Conservation (phyloP, 92 coral and sea anemone genomes). For the Actinostola sp. region DNA sequence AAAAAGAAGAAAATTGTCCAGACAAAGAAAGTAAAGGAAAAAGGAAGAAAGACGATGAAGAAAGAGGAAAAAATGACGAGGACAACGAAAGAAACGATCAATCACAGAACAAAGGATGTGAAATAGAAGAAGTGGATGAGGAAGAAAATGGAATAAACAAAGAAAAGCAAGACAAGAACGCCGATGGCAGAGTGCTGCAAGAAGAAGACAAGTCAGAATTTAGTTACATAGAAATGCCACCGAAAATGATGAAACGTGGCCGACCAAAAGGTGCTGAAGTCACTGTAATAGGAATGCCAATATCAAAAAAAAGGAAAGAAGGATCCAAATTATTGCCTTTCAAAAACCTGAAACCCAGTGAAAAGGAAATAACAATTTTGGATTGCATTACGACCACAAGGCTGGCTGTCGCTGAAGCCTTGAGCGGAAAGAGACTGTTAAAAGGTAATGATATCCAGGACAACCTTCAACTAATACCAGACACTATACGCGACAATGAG, state of each 20-base stretch:
- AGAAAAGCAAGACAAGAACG: slow-evolving; percentile 4
- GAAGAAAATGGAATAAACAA: not conserved
- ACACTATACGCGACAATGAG: slow-evolving; percentile 46
- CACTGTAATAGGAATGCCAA: slow-evolving; percentile 52
- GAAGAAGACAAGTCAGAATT: slow-evolving; percentile 19
- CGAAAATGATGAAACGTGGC: slow-evolving; percentile 47
- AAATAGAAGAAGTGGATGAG: too few relatives aligned
- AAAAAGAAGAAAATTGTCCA: too few relatives aligned
- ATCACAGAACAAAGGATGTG: too few relatives aligned
- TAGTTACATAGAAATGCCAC: slow-evolving; percentile 44
- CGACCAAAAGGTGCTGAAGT: slow-evolving; percentile 61
- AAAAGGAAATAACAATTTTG: slow-evolving; percentile 47
- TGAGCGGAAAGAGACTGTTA: slow-evolving; percentile 38
- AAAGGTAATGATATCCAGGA: slow-evolving; percentile 17
- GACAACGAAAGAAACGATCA: too few relatives aligned
- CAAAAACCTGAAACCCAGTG: slow-evolving; percentile 18
- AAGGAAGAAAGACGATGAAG: not conserved
- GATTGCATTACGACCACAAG: slow-evolving; percentile 33
- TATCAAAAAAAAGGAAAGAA: slow-evolving; percentile 39
- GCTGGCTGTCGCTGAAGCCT: slow-evolving; percentile 33
- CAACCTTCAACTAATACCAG: slow-evolving; percentile 41
- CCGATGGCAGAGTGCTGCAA: slow-evolving; percentile 18
- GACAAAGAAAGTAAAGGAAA: not conserved
- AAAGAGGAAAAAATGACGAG: slow-evolving; percentile 1
- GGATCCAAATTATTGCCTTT: slow-evolving; percentile 33